Evolutionary conservation across 1,140 invertebrate genomes (phyloP).

Genomic region (Sarcophaga peregrina): DNA sequence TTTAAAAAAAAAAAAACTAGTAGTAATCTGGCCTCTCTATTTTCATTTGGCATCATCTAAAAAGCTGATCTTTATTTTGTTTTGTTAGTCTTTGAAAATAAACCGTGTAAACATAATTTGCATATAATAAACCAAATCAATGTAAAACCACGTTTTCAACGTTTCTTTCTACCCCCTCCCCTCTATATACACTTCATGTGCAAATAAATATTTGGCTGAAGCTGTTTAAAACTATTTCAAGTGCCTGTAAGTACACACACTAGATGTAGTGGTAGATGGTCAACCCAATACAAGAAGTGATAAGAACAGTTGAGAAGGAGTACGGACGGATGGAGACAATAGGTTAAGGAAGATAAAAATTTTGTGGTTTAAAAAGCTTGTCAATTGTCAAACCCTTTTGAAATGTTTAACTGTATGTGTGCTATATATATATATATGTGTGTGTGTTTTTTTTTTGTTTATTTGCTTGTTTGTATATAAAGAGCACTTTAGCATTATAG

Average conservation of each 20-base stretch:
- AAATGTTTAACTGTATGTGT: not conserved
- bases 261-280: no score
- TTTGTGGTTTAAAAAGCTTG: slow-evolving; percentile 46
- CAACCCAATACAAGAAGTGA: not conserved
- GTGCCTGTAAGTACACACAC: not conserved
- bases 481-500: not conserved
- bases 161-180: slow-evolving; percentile 30
- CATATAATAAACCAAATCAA: slow-evolving; percentile 66
- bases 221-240: not conserved
- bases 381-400: slow-evolving; percentile 60
- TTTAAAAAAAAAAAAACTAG: no score
- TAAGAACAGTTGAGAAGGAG: not conserved
- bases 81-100: not conserved
- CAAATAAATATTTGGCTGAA: not conserved
- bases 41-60: no score
- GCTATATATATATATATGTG: no score
- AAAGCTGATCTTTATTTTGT: not conserved
- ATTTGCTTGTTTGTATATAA: no score
- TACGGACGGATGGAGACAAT: not conserved
- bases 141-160: slow-evolving; percentile 57
- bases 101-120: slow-evolving; percentile 58
- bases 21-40: not conserved
- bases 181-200: not conserved
- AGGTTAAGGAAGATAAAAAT: not conserved
- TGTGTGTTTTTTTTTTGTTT: no score